These are phyloP conservation scores for Neoaliturus tenellus DNA, from an alignment of 2,888 invertebrate genomes.

Conservation along the genomic window DNA sequence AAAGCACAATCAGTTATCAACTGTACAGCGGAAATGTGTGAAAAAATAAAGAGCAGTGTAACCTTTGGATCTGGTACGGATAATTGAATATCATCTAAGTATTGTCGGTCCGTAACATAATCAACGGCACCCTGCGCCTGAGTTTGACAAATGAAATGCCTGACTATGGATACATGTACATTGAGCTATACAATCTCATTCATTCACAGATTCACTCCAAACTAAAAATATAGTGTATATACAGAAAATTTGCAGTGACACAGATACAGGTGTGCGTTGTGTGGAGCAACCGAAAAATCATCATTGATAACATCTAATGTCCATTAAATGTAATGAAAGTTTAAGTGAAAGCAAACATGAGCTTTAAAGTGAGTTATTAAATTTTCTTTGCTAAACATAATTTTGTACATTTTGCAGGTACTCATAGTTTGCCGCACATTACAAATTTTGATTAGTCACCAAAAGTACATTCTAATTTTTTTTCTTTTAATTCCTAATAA, in stretches of 20 bases:
- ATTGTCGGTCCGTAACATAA: conserved; percentile 58
- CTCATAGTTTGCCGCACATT: neutral
- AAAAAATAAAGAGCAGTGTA: conserved; percentile 55
- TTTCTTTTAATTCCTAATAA: neutral
- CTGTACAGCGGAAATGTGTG: conserved; percentile 45
- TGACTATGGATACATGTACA: conserved; percentile 56
- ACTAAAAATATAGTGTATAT: conserved; percentile 53
- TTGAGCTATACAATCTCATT: conserved; percentile 59
- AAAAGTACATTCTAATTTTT: neutral
- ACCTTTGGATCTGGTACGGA: conserved; percentile 55
- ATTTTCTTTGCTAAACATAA: neutral
- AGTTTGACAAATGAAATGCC: conserved; percentile 54
- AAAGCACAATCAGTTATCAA: conserved; percentile 10
- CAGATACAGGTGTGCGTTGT: conserved; percentile 22
- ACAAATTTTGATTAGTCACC: neutral
- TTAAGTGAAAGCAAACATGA: neutral
- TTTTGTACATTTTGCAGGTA: neutral
- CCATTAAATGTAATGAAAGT: neutral
- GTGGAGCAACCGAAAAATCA: conserved; percentile 21
- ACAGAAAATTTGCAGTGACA: conserved; percentile 60
- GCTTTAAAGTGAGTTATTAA: neutral
- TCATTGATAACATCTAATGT: neutral
- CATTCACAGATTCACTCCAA: conserved; percentile 55
- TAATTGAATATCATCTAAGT: conserved; percentile 58
- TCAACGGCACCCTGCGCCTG: conserved; percentile 26